These are phyloP conservation scores for Daphoenositta chrysoptera DNA, from an alignment of 2,113 vertebrate genomes.

Conservation along the genomic window DNA sequence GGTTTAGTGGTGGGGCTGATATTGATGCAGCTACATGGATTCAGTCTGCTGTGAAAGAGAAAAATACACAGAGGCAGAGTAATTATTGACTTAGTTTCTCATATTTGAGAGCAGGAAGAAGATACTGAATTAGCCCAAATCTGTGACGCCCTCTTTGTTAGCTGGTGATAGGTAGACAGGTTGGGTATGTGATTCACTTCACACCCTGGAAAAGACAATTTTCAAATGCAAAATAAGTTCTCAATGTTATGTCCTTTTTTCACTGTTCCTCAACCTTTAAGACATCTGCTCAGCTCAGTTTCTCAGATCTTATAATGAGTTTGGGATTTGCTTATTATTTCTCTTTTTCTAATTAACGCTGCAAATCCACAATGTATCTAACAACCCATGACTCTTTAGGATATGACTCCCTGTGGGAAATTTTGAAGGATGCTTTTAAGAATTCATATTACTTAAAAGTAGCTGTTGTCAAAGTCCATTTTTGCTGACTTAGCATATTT, in stretches of 20 bases:
- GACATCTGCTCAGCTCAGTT: neutral
- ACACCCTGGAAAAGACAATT: neutral
- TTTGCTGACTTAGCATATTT: neutral
- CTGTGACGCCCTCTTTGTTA: neutral
- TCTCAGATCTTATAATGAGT: neutral
- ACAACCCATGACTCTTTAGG: neutral
- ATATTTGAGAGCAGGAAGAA: constrained; percentile 9
- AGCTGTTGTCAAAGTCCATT: neutral
- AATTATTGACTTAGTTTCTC: constrained; percentile 38
- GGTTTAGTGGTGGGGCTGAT: neutral
- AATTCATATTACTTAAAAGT: neutral
- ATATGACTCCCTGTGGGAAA: neutral
- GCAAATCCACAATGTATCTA: neutral
- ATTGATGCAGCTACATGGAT: neutral
- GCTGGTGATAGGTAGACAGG: neutral
- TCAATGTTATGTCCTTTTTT: neutral
- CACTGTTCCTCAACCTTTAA: neutral
- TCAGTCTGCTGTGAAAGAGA: neutral
- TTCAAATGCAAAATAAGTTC: neutral
- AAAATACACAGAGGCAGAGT: neutral
- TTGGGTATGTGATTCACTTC: neutral
- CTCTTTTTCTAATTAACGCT: neutral
- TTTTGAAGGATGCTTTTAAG: neutral
- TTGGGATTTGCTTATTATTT: neutral
- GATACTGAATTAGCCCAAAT: neutral